Conservation (phyloP, 2,797 vertebrate genomes). For the Peromyscus attwateri region DNA sequence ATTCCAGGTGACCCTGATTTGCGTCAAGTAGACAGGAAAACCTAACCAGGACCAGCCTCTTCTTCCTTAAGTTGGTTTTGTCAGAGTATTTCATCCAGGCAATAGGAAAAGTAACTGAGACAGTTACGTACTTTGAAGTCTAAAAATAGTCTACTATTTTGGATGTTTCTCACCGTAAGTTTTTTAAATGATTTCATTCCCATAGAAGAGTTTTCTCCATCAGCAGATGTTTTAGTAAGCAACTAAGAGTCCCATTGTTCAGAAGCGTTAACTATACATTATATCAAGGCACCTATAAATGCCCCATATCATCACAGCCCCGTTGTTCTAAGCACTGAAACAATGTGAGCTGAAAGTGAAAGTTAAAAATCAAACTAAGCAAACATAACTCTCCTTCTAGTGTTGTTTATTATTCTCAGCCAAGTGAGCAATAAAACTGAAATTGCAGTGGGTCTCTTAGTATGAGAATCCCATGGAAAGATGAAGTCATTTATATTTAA, state of each 20-base stretch:
- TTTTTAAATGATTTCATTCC: not conserved
- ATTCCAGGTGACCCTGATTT: not conserved
- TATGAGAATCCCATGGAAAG: not conserved
- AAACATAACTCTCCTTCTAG: not conserved
- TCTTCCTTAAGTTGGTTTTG: not conserved
- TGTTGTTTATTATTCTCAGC: not conserved
- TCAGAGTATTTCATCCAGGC: not conserved
- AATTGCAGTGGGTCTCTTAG: not conserved
- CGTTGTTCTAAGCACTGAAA: not conserved
- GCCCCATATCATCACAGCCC: not conserved
- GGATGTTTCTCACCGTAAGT: not conserved
- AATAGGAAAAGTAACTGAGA: not conserved
- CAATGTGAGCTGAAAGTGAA: not conserved
- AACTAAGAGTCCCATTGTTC: constrained; percentile 1
- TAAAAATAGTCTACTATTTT: not conserved
- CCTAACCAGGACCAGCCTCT: not conserved
- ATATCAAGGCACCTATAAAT: constrained; percentile 32
- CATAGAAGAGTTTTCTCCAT: not conserved
- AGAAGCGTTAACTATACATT: constrained; percentile 15
- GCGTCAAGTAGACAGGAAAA: not conserved
- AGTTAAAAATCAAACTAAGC: constrained; percentile 37
- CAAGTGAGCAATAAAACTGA: constrained; percentile 44
- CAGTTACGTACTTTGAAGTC: not conserved
- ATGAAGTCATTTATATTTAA: constrained; percentile 22
- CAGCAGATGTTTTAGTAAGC: not conserved